A percentile compares a stretch with the other conserved stretches of the same genome.
Conservation (phyloP, 2,797 vertebrate species). For the Acipenser oxyrinchus region DNA sequence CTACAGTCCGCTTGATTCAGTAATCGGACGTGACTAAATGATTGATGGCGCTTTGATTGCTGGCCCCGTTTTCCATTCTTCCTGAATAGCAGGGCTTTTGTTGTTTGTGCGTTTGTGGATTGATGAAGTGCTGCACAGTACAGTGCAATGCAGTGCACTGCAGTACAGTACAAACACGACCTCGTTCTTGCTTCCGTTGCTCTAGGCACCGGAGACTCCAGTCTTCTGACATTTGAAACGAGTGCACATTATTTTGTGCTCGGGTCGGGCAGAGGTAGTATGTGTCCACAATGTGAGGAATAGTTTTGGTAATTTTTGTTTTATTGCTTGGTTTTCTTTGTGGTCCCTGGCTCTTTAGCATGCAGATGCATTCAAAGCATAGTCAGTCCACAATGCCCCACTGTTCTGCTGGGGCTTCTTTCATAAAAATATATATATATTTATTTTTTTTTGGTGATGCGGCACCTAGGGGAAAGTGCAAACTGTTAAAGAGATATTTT, state of each 20-base stretch:
- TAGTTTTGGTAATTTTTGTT: slow-evolving; percentile 21
- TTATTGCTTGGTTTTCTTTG: not conserved
- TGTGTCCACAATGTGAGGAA: slow-evolving; percentile 16
- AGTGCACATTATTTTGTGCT: slow-evolving; percentile 17
- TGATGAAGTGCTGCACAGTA: not conserved
- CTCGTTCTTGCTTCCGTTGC: slow-evolving; percentile 23
- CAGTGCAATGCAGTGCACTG: not conserved
- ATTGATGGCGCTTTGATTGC: not conserved
- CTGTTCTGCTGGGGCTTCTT: not conserved
- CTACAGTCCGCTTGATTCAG: not conserved
- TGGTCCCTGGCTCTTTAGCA: slow-evolving; percentile 7
- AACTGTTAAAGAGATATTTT: no score
- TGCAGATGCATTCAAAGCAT: not conserved
- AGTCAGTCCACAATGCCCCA: not conserved
- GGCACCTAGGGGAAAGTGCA: no score
- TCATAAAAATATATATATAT: slow-evolving; percentile 3
- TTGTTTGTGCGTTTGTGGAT: slow-evolving; percentile 15
- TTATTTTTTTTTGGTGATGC: slow-evolving; percentile 12
- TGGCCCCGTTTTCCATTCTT: not conserved
- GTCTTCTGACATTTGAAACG: slow-evolving; percentile 16
- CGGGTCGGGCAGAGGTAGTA: slow-evolving; percentile 27
- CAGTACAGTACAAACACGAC: not conserved
- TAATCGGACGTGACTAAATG: not conserved
- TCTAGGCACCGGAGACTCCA: slow-evolving; percentile 30
- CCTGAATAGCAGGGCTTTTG: not conserved